phyloP scores from a whole-genome alignment of 1,140 invertebrate species.

The Leptopilina clavipes region DNA sequence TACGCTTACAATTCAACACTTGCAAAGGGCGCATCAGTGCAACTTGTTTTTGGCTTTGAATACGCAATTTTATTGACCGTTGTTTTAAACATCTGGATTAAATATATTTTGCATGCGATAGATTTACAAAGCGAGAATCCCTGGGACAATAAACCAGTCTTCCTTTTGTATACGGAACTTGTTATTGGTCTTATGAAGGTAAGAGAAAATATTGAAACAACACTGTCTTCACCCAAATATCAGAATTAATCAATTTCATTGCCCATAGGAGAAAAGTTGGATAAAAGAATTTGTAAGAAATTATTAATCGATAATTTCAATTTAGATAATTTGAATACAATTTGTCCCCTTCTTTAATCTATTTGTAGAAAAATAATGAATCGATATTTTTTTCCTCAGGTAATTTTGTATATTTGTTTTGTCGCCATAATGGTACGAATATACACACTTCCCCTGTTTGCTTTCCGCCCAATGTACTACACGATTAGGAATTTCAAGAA shows the following conservation, averaged over 20 bases:
- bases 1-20: constrained; percentile 97
- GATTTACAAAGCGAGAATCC: constrained; percentile 96
- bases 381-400: constrained; percentile 77
- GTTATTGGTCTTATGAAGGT: constrained; percentile 91
- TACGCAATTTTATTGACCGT: constrained; percentile 98
- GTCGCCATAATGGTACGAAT: constrained; percentile 97
- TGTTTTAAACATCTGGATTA: constrained; percentile 94
- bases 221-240: too few relatives aligned
- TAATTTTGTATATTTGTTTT: constrained; percentile 94
- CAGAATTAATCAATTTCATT: too few relatives aligned
- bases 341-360: not conserved
- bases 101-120: constrained; percentile 95
- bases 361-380: constrained; percentile 36
- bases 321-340: too few relatives aligned
- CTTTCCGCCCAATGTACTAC: constrained; percentile 99
- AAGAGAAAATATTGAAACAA: not conserved
- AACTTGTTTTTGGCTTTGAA: constrained; percentile 99
- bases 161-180: constrained; percentile 96
- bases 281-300: too few relatives aligned
- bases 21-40: constrained; percentile 95
- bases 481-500: constrained; percentile 98
- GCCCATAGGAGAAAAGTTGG: too few relatives aligned
- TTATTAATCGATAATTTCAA: too few relatives aligned
- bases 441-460: constrained; percentile 98
- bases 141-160: constrained; percentile 99